Evolutionary conservation across 2,113 vertebrate species (phyloP).

Genomic region (Petaurus breviceps): DNA sequence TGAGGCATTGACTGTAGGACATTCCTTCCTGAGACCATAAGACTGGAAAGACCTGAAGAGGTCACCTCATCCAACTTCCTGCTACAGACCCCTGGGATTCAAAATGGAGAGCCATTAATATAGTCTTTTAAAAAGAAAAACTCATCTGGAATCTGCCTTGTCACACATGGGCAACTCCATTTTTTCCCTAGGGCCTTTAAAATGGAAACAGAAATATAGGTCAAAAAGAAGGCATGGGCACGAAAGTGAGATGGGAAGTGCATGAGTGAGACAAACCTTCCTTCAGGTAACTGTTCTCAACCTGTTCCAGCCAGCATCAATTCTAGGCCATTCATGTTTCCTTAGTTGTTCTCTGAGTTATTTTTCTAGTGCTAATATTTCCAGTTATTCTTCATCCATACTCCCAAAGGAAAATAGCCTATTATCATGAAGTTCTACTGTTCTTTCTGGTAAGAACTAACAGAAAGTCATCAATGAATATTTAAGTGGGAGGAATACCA

Average conservation of each 20-base stretch:
- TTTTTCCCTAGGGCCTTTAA: constrained; percentile 70
- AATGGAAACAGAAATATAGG: constrained; percentile 65
- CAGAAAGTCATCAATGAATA: background rate
- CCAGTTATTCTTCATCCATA: constrained; percentile 57
- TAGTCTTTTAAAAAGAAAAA: constrained; percentile 56
- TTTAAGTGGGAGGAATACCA: background rate
- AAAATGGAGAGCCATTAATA: constrained; percentile 37
- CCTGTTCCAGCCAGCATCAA: background rate
- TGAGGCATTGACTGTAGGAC: constrained; percentile 41
- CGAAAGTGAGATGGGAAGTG: background rate
- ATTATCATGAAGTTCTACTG: background rate
- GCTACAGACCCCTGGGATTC: constrained; percentile 55
- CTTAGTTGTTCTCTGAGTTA: background rate
- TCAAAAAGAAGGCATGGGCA: constrained; percentile 56
- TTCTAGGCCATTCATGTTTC: background rate
- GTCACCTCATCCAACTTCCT: constrained; percentile 46
- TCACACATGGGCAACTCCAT: constrained; percentile 66
- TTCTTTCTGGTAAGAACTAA: background rate
- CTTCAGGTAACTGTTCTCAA: background rate
- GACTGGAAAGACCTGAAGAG: constrained; percentile 57
- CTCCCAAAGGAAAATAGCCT: background rate
- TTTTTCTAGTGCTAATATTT: constrained; percentile 41
- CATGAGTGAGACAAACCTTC: background rate
- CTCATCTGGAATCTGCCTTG: constrained; percentile 59
- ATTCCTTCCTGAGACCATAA: constrained; percentile 22